These are phyloP conservation scores for Bergia puertoricense DNA, from an alignment of 92 coral and sea anemone species.

Conservation along the genomic window DNA sequence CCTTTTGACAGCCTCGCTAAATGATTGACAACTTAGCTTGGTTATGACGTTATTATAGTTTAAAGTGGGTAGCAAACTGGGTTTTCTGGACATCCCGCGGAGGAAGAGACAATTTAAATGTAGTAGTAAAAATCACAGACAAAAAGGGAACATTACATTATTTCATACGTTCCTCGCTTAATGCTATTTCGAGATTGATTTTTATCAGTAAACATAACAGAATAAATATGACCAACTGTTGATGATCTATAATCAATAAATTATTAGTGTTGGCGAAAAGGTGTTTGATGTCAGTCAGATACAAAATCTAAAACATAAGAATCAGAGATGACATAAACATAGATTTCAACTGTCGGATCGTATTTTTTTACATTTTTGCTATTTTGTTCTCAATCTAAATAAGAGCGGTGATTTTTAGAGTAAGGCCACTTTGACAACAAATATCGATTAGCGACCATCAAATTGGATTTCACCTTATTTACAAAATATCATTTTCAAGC, in stretches of 20 bases:
- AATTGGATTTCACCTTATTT: conserved; percentile 14
- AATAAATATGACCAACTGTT: neutral
- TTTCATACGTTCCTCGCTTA: neutral
- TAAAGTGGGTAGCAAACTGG: neutral
- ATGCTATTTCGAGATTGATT: neutral
- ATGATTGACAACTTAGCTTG: conserved; percentile 9
- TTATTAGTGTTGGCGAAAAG: neutral
- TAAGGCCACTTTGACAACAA: neutral
- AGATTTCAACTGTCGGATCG: neutral
- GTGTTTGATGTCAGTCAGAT: neutral
- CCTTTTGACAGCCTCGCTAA: neutral
- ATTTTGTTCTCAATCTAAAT: neutral
- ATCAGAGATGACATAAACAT: neutral
- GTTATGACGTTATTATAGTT: neutral
- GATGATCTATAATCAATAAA: neutral
- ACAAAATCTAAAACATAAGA: neutral
- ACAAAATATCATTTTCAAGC: conserved; percentile 18
- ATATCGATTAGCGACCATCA: neutral
- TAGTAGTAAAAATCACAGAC: neutral
- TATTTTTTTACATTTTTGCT: neutral
- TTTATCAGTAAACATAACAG: conserved; percentile 2
- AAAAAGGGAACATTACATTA: neutral
- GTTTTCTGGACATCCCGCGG: neutral
- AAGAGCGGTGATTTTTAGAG: neutral
- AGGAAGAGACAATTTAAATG: neutral